Base-by-base conservation (phyloP, 2,113 vertebrate genomes). In the Tachuris rubrigastra region DNA sequence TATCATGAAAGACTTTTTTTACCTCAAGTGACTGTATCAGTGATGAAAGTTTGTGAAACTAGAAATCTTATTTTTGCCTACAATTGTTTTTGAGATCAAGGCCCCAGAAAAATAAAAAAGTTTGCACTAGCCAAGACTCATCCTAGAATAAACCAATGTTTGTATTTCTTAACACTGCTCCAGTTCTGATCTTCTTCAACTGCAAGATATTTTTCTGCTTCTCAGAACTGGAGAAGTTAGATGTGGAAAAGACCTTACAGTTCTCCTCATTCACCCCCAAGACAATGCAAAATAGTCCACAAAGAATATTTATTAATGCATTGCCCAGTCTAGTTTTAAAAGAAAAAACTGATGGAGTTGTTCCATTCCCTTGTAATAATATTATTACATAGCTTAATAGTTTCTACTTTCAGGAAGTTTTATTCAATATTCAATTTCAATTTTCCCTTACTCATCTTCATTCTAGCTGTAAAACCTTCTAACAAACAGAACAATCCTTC, bases 371-470 rank as follows among this genome's bases (percentile, higher is more conserved):
- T 41, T 79, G 49, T n/a, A n/a, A n/a, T 35, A 62, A 65, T 89
- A 84, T 27, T 89, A 75, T 82, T 87, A 71, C 44, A 49, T 55
- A 63, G 14, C 7, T 9, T 76, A 85, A 76, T 19, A 94, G 8
- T 25, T n/a, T 76, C 53, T 87, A 53, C 28, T 89, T 87, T 72
- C 66, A 79, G 87, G 66, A 95, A 79, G 50, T 95, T 95, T 95
- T 84, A 89, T 59, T 71, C 59, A 67, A 16, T 39, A 39, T 79
- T 93, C 56, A 39, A 31, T 28, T 14, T 76, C 53, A 90, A 58
- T 85, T 94, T 93, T 94, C 46, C 41, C 46, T 86, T 80, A 56
- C 9, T 77, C 28, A 63, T 31, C 68, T 86, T 89, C 41, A 78
- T 89, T 20, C 10, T 55, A 77, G 18, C 16, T 94, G 21, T 84